Evolutionary conservation across 1,140 invertebrate genomes (phyloP).

Genomic region (Sipha flava): DNA sequence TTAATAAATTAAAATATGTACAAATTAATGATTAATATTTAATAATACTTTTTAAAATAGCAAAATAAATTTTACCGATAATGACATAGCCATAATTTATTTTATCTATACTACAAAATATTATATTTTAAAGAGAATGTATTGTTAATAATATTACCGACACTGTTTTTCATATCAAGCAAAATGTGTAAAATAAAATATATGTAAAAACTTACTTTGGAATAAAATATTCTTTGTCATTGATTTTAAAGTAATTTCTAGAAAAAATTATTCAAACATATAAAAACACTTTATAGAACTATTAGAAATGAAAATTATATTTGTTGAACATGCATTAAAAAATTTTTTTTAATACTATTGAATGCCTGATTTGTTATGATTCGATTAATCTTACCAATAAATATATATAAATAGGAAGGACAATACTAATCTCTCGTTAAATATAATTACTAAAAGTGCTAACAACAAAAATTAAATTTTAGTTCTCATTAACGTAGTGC

Average conservation of each 20-base stretch:
- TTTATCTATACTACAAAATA: background rate
- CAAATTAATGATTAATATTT: too few relatives aligned
- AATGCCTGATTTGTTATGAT: background rate
- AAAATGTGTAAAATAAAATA: slow-evolving; percentile 3
- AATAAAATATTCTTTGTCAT: background rate
- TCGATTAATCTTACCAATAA: too few relatives aligned
- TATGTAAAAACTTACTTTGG: background rate
- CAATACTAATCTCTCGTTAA: too few relatives aligned
- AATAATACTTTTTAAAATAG: too few relatives aligned
- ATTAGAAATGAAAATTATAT: background rate
- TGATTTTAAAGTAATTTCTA: background rate
- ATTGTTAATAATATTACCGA: background rate
- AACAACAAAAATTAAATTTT: too few relatives aligned
- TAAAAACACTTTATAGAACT: background rate
- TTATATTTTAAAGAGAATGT: background rate
- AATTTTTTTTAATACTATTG: background rate
- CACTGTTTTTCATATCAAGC: background rate
- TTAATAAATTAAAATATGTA: too few relatives aligned
- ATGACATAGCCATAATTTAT: background rate
- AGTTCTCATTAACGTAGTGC: too few relatives aligned
- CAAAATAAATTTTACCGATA: too few relatives aligned
- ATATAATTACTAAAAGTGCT: too few relatives aligned
- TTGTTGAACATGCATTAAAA: background rate
- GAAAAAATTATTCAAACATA: background rate
- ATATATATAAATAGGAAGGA: too few relatives aligned